Evolutionary conservation across 2,797 vertebrate species (phyloP), one percentile per base, ranked within the genome.

Genomic region (Merluccius polli): DNA sequence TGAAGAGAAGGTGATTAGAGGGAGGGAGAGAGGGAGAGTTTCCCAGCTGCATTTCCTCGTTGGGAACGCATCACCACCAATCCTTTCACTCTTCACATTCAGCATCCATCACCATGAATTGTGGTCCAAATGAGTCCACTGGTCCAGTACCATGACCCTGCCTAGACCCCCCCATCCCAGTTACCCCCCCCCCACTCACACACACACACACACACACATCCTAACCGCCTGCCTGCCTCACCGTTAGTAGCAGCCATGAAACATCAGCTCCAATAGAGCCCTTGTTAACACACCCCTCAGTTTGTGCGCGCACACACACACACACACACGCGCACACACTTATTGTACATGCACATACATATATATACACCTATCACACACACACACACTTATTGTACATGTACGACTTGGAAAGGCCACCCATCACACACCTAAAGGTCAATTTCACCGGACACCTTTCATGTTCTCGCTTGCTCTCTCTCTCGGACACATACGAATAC

Each of bases 341-440:
- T 7, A 6, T 36, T 36, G 3, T 44, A 13, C 41, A 44, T 15
- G 13, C 41, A 44, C 41, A 44, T 13, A n/a, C 48, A 52, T 11
- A 52, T 21, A n/a, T 6, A 52, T 21, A 52, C 21, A 52, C 18
- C 1, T n/a, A n/a, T n/a, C 35, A 72, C 32, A 81, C 63, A 68
- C 70, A 12, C 79, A 84, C 80, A 79, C 86, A 87, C 87, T 86
- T 83, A 86, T 84, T 67, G 52, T 21, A 82, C 9, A 77, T 74
- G 77, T 74, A 82, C 48, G 18, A 5, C 72, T 88, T 80, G 80
- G 86, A 90, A 90, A 90, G 85, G 86, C 80, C 87, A 91, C 48
- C 80, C 78, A 81, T 84, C 78, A 79, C 85, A 78, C 79, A 76
- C 77, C 82, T 21, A 84, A 90, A 90, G 88, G 87, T 89, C 84